Conservation (phyloP, 2,113 vertebrate genomes). For the Mixornis gularis region DNA sequence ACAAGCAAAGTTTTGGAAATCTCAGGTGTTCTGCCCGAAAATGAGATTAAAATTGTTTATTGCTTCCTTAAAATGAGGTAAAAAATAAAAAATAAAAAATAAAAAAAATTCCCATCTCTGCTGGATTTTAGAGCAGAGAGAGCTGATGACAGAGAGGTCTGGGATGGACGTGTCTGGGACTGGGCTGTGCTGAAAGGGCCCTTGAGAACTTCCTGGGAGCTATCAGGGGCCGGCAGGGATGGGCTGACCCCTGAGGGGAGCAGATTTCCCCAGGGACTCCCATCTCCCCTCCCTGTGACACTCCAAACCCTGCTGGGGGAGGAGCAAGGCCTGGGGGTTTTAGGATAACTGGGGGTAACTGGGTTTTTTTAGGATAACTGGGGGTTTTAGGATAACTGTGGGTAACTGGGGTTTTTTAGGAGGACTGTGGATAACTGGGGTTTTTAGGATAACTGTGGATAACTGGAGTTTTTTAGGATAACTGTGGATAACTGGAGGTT, state of each 20-base stretch:
- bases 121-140: background rate
- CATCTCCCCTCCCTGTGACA: background rate
- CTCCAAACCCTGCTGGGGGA: accelerated
- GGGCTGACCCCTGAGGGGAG: background rate
- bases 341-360: too few species aligned
- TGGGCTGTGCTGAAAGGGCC: slow-evolving; percentile 25
- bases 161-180: background rate
- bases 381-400: too few species aligned
- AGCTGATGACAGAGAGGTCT: background rate
- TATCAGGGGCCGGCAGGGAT: slow-evolving; percentile 26
- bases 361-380: background rate
- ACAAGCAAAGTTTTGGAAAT: background rate
- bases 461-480: too few species aligned
- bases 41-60: background rate
- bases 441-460: background rate
- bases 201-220: slow-evolving; percentile 22
- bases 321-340: background rate
- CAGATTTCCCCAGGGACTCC: background rate
- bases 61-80: background rate
- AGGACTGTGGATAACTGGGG: too few species aligned
- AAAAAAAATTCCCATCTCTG: accelerated
- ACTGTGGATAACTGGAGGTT: too few species aligned
- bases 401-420: too few species aligned
- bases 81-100: too few species aligned
- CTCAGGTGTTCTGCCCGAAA: background rate